These are phyloP conservation scores for Corapipo altera DNA, from an alignment of 2,113 vertebrate genomes.

Conservation along the genomic window DNA sequence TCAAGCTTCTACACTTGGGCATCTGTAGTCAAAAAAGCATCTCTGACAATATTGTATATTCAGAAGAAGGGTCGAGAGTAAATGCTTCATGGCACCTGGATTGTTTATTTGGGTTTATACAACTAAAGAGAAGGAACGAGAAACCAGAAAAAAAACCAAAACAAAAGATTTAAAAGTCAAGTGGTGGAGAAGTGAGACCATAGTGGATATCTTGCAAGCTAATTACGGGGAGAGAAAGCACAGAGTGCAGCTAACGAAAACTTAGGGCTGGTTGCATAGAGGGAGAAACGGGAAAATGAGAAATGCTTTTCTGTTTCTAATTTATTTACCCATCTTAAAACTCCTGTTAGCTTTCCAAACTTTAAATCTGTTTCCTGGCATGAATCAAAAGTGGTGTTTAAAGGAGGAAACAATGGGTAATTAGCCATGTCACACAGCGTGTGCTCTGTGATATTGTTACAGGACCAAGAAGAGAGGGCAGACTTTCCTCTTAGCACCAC, in stretches of 20 bases:
- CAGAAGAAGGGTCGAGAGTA: not conserved
- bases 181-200: not conserved
- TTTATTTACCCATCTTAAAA: slow-evolving; percentile 2
- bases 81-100: not conserved
- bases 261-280: not conserved
- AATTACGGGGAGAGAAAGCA: not conserved
- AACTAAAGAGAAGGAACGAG: not conserved
- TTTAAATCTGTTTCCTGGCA: slow-evolving; percentile 5
- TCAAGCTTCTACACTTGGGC: not conserved
- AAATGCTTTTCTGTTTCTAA: slow-evolving; percentile 36
- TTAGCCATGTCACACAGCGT: not conserved
- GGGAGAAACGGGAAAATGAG: not conserved
- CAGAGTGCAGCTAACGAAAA: not conserved
- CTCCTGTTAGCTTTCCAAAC: not conserved
- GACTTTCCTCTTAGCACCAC: not conserved
- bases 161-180: not conserved
- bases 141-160: not conserved
- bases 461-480: not conserved
- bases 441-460: not conserved
- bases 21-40: not conserved
- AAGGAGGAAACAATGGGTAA: slow-evolving; percentile 32
- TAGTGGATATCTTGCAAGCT: not conserved
- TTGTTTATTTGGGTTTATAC: not conserved
- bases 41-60: not conserved
- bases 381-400: not conserved